Evolutionary conservation across 2,888 invertebrate genomes (phyloP).

Genomic region (Lysandra bellargus): DNA sequence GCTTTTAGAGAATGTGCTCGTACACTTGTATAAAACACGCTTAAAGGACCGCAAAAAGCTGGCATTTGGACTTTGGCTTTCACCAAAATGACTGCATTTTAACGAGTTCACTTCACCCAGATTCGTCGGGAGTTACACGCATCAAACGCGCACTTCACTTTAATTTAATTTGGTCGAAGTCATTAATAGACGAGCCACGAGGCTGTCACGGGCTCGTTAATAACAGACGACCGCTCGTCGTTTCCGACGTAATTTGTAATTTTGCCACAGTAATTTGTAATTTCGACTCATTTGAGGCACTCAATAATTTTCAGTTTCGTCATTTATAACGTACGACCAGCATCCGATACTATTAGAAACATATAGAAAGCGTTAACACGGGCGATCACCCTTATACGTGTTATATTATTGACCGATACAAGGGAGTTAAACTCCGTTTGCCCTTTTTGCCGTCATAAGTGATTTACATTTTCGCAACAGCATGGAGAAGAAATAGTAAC

Average conservation of each 20-base stretch:
- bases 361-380: too few species aligned
- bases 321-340: slow-evolving; percentile 38
- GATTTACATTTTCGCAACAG: too few species aligned
- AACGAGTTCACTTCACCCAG: slow-evolving; percentile 5
- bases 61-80: not conserved
- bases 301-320: slow-evolving; percentile 42
- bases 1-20: not conserved
- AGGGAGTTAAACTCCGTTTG: too few species aligned
- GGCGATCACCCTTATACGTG: too few species aligned
- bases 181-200: slow-evolving; percentile 37
- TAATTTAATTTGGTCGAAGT: slow-evolving; percentile 20
- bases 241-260: slow-evolving; percentile 46
- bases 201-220: slow-evolving; percentile 43
- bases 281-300: slow-evolving; percentile 46
- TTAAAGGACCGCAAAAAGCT: not conserved
- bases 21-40: not conserved
- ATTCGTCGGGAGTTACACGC: not conserved
- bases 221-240: slow-evolving; percentile 41
- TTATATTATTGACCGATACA: too few species aligned
- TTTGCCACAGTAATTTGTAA: slow-evolving; percentile 46
- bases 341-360: not conserved
- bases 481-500: too few species aligned
- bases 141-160: not conserved
- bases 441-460: too few species aligned
- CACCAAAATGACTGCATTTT: not conserved